Evolutionary conservation across 2,797 vertebrate species (phyloP).

Genomic region (Eleutherodactylus coqui): DNA sequence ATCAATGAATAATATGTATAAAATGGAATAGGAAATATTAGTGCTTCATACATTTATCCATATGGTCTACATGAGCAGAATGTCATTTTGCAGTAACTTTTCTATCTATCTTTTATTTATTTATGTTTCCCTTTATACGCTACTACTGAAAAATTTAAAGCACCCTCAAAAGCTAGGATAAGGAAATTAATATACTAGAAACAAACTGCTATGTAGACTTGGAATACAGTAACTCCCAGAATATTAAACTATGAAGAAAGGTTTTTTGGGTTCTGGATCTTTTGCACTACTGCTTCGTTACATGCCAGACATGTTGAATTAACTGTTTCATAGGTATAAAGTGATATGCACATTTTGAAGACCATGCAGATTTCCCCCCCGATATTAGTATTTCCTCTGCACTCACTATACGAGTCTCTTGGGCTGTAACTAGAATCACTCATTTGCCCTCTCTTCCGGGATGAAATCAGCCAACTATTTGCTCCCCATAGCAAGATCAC

Average conservation of each 20-base stretch:
- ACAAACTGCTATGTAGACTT: background rate
- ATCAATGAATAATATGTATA: conserved; percentile 21
- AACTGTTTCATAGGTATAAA: too few relatives aligned
- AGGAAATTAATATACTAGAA: background rate
- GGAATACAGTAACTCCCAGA: background rate
- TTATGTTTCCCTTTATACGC: background rate
- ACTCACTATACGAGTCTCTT: too few relatives aligned
- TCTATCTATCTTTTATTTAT: conserved; percentile 11
- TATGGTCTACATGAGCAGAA: conserved; percentile 17
- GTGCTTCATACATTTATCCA: conserved; percentile 1
- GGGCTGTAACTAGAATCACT: too few relatives aligned
- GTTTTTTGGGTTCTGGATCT: background rate
- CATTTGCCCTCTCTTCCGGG: too few relatives aligned
- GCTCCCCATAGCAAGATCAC: too few relatives aligned
- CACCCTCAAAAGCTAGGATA: background rate
- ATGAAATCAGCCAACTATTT: too few relatives aligned
- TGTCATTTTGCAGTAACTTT: background rate
- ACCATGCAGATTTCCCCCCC: too few relatives aligned
- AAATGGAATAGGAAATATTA: conserved; percentile 42
- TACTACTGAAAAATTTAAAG: background rate
- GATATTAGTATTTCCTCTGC: too few relatives aligned
- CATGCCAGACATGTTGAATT: too few relatives aligned
- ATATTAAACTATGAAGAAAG: background rate
- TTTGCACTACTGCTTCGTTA: background rate
- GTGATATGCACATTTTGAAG: too few relatives aligned